Conservation (phyloP, 2,113 vertebrate species). For the Collichthys lucidus region DNA sequence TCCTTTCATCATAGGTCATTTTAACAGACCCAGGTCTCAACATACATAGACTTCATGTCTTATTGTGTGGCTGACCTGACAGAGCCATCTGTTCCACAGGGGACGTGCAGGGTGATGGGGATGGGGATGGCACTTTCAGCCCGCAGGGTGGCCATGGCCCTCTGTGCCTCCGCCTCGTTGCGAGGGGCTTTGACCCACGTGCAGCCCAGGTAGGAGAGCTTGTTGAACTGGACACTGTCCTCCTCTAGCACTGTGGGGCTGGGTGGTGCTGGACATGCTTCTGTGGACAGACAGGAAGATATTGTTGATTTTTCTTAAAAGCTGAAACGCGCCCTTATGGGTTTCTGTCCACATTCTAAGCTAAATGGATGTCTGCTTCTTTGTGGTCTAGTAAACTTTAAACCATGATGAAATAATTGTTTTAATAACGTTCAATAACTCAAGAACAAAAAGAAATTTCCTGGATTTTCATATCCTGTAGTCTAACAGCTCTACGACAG, state of each 20-base stretch:
- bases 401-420: too few species aligned
- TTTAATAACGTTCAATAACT: too few species aligned
- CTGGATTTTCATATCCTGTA: background rate
- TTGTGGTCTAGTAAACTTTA: background rate
- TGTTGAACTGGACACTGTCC: constrained; percentile 96
- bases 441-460: background rate
- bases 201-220: constrained; percentile 94
- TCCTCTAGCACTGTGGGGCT: constrained; percentile 85
- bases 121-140: constrained; percentile 88
- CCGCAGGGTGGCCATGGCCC: constrained; percentile 91
- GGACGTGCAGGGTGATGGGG: constrained; percentile 93
- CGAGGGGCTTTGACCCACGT: constrained; percentile 95
- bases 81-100: constrained; percentile 92
- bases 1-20: background rate
- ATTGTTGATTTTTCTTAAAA: background rate
- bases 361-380: background rate
- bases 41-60: background rate
- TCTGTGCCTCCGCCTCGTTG: constrained; percentile 91
- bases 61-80: constrained; percentile 86
- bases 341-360: background rate
- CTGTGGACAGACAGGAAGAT: constrained; percentile 46
- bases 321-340: background rate
- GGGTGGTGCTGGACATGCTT: constrained; percentile 36
- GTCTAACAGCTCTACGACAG: background rate
- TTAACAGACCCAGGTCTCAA: background rate